Percentiles rank a stretch among this genome's conserved stretches.
Evolutionary conservation across 2,113 vertebrate species (phyloP).

Genomic region (Hemiprocne comata): DNA sequence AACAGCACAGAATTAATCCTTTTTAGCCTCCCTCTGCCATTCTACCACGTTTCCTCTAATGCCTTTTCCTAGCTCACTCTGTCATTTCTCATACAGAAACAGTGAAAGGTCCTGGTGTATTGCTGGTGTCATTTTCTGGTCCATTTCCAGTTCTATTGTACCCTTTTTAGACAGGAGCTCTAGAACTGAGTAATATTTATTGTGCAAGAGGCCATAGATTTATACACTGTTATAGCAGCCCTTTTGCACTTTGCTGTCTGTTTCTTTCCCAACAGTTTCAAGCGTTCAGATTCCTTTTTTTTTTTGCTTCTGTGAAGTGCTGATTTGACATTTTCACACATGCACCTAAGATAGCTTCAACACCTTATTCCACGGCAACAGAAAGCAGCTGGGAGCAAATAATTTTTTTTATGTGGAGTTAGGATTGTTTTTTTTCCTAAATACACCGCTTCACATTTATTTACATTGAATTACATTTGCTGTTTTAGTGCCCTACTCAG

Average conservation of each 20-base stretch:
- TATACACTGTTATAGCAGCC: neutral
- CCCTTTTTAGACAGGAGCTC: neutral
- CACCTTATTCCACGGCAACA: neutral
- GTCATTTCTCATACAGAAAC: neutral
- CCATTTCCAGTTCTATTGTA: neutral
- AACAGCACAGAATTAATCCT: neutral
- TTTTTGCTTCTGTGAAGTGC: neutral
- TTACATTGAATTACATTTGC: neutral
- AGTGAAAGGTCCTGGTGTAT: too few species aligned
- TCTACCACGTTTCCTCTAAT: neutral
- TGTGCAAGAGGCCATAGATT: neutral
- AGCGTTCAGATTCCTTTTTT: neutral
- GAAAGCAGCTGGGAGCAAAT: neutral
- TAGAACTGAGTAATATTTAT: neutral
- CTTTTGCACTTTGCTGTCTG: neutral
- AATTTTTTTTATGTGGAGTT: neutral
- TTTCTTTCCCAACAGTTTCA: neutral
- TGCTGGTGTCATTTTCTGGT: neutral
- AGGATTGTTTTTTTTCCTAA: neutral
- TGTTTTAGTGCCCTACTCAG: neutral
- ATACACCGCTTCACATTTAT: neutral
- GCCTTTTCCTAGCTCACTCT: neutral
- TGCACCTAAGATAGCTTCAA: neutral
- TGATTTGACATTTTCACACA: neutral
- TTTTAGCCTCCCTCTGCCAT: neutral